phyloP scores from a whole-genome alignment of 2,888 invertebrate species.

The Uloborus plumipes region DNA sequence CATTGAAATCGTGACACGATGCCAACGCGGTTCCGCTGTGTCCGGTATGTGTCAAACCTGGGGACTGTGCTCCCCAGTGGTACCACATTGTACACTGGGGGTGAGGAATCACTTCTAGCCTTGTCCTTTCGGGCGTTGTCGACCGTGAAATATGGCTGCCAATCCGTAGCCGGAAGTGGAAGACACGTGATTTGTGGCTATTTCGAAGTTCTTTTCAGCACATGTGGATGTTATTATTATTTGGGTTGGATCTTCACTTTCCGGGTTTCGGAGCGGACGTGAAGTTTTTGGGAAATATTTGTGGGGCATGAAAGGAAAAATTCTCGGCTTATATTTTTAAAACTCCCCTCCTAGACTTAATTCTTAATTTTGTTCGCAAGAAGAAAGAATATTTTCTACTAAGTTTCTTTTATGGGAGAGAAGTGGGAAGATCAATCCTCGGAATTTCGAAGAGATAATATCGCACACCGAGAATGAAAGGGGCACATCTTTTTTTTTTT shows the following conservation, averaged over 20 bases:
- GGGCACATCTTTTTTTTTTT: no score
- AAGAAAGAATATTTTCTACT: no score
- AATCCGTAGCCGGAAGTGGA: slow-evolving; percentile 56
- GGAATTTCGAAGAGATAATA: no score
- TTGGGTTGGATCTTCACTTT: slow-evolving; percentile 22
- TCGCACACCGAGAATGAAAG: no score
- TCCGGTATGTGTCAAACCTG: slow-evolving; percentile 40
- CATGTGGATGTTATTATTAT: not conserved
- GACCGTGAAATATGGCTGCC: slow-evolving; percentile 54
- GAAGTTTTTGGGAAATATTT: slow-evolving; percentile 9
- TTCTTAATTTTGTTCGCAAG: no score
- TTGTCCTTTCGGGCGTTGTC: slow-evolving; percentile 24
- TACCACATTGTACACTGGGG: slow-evolving; percentile 36
- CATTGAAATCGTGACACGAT: slow-evolving; percentile 19
- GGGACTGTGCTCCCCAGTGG: slow-evolving; percentile 11
- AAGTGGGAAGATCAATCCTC: no score
- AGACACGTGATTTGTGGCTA: slow-evolving; percentile 53
- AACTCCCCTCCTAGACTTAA: no score
- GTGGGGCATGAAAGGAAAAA: no score
- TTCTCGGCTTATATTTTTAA: no score
- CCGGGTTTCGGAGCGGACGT: slow-evolving; percentile 28
- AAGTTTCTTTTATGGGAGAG: no score
- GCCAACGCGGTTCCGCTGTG: slow-evolving; percentile 15
- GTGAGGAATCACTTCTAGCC: slow-evolving; percentile 27
- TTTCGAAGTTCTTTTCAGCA: not conserved